Percentiles rank a stretch among this genome's conserved stretches.
Evolutionary conservation across 37 sponge, comb jelly and placozoan species (phyloP).

Genomic region (Geodia barretti): DNA sequence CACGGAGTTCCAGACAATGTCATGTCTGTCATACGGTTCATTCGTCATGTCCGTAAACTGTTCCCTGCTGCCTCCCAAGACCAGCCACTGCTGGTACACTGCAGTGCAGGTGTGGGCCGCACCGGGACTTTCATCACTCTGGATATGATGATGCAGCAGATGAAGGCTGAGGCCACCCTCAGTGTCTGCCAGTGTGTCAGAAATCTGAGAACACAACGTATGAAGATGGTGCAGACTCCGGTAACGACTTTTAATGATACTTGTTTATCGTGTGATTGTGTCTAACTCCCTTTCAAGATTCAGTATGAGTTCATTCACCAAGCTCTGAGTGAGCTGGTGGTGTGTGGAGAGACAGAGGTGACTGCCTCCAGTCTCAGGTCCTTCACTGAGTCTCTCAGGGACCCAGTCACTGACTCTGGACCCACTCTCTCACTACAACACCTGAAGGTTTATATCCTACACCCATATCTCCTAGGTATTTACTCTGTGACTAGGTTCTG

Average conservation of each 20-base stretch:
- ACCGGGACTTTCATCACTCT: conserved; percentile 66
- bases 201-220: conserved; percentile 37
- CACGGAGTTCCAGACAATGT: conserved; percentile 71
- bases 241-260: no score
- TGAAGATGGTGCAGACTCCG: conserved; percentile 60
- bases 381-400: not conserved
- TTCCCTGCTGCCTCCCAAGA: not conserved
- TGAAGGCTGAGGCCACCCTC: conserved; percentile 27
- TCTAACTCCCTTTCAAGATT: not conserved
- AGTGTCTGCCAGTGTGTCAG: conserved; percentile 33
- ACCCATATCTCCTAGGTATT: not conserved
- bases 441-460: not conserved
- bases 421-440: not conserved
- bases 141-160: conserved; percentile 50
- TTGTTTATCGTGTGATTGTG: not conserved
- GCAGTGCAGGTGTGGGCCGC: conserved; percentile 57
- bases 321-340: not conserved
- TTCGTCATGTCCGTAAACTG: conserved; percentile 39
- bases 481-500: not conserved
- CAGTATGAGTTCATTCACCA: not conserved
- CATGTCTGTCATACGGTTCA: conserved; percentile 50
- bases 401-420: not conserved
- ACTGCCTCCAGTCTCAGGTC: not conserved
- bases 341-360: not conserved
- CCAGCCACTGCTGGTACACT: not conserved